Conservation (phyloP, 2,113 vertebrate species). For the Nothocercus nigrocapillus region DNA sequence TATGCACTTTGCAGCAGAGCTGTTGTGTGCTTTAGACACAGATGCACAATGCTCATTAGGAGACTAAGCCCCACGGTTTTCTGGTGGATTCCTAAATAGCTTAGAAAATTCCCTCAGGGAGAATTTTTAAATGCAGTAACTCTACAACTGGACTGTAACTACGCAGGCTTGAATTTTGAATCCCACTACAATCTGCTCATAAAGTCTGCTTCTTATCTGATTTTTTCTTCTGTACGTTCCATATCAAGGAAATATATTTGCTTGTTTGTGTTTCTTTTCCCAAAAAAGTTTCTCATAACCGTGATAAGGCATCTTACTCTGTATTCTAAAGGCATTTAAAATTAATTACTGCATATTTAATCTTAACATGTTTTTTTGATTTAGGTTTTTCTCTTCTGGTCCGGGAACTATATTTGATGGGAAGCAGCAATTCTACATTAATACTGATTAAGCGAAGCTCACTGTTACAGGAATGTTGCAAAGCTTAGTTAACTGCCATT, state of each 20-base stretch:
- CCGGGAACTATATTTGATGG: not conserved
- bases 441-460: not conserved
- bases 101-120: not conserved
- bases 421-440: not conserved
- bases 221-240: not conserved
- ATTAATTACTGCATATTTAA: slow-evolving; percentile 1
- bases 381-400: not conserved
- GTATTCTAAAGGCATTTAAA: slow-evolving; percentile 24
- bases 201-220: not conserved
- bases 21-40: not conserved
- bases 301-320: not conserved
- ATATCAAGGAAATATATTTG: not conserved
- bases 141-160: not conserved
- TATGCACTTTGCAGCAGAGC: not conserved
- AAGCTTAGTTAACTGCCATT: not conserved
- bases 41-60: not conserved
- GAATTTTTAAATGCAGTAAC: not conserved
- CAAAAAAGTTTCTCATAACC: not conserved
- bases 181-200: not conserved
- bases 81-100: not conserved
- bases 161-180: not conserved
- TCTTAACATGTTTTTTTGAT: not conserved
- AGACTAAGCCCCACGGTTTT: not conserved
- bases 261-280: not conserved
- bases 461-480: not conserved